These are phyloP conservation scores for Brenthis hecate DNA, from an alignment of 2,888 invertebrate genomes.

Conservation along the genomic window DNA sequence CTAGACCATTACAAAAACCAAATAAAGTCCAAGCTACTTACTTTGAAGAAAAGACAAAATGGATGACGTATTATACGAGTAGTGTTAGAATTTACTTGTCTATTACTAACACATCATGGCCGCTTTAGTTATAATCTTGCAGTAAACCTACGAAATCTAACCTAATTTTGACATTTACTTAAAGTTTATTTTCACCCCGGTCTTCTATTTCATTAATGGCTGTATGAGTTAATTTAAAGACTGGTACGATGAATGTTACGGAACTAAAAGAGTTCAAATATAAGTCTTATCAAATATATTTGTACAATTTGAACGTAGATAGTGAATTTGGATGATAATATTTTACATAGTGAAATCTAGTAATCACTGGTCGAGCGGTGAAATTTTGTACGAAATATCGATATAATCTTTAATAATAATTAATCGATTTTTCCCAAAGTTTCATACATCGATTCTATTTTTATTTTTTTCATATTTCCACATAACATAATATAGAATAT, in stretches of 20 bases:
- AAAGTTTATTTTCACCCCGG: too few species aligned
- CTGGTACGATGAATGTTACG: neutral
- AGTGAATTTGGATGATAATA: conserved; percentile 30
- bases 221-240: neutral
- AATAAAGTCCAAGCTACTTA: too few species aligned
- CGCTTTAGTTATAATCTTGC: too few species aligned
- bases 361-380: conserved; percentile 9
- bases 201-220: too few species aligned
- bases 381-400: conserved; percentile 6
- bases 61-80: too few species aligned
- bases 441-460: conserved; percentile 13
- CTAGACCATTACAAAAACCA: too few species aligned
- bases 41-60: too few species aligned
- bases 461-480: conserved; percentile 18
- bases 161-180: too few species aligned
- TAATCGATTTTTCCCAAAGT: conserved; percentile 10
- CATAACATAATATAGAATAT: conserved; percentile 4
- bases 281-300: conserved; percentile 20
- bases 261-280: neutral
- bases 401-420: neutral
- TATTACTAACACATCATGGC: too few species aligned
- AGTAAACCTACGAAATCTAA: too few species aligned
- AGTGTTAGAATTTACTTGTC: too few species aligned
- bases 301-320: conserved; percentile 32
- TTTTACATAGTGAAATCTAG: conserved; percentile 19